Conservation (phyloP, 1,140 invertebrate genomes). For the Drosophila pallidifrons region DNA sequence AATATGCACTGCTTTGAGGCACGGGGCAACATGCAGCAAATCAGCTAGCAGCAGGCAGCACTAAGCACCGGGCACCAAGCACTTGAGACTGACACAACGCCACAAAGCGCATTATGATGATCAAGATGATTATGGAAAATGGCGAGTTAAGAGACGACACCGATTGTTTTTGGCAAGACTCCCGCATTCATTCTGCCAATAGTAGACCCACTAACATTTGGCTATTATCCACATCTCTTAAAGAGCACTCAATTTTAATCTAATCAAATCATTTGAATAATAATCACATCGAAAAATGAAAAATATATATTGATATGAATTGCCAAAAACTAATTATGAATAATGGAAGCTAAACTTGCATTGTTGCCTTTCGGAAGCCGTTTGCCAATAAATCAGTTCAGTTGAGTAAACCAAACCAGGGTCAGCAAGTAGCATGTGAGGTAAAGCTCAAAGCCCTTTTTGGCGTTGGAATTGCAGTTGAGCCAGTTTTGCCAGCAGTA, state of each 20-base stretch:
- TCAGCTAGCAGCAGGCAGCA: constrained; percentile 35
- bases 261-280: constrained; percentile 7
- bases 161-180: constrained; percentile 17
- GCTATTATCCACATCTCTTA: constrained; percentile 19
- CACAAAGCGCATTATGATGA: constrained; percentile 80
- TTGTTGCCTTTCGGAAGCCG: neutral
- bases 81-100: constrained; percentile 74
- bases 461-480: constrained; percentile 2
- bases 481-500: constrained; percentile 32
- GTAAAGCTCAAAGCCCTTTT: constrained; percentile 11
- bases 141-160: constrained; percentile 1
- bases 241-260: constrained; percentile 12
- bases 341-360: constrained; percentile 10
- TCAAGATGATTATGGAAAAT: constrained; percentile 64
- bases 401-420: neutral
- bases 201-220: constrained; percentile 16
- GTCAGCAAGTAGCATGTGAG: constrained; percentile 2
- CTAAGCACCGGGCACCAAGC: constrained; percentile 38
- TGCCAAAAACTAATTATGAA: constrained; percentile 38
- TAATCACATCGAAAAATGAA: neutral
- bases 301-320: neutral
- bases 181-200: constrained; percentile 14
- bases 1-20: constrained; percentile 71
- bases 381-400: constrained; percentile 38
- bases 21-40: constrained; percentile 23